These are phyloP conservation scores for Scaptomyza parva DNA, from an alignment of 2,888 invertebrate genomes.

Conservation along the genomic window DNA sequence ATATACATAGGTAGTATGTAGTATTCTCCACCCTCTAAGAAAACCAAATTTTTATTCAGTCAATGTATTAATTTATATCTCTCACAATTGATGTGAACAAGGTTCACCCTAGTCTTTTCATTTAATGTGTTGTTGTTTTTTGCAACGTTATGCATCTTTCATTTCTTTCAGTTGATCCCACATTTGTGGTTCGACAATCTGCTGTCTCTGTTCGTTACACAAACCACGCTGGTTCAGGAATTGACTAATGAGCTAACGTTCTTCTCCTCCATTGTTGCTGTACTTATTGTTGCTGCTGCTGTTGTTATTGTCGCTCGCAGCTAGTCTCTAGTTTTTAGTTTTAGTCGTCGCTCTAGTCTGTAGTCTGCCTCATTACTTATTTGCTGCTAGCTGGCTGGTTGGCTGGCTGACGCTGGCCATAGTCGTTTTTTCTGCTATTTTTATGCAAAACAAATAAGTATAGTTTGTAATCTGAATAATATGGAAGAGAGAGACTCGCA, in stretches of 20 bases:
- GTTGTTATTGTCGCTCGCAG: constrained; percentile 17
- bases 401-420: no score
- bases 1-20: no score
- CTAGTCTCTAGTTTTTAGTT: constrained; percentile 6
- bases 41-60: not conserved
- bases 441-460: constrained; percentile 74
- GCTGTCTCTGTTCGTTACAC: constrained; percentile 74
- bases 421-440: constrained; percentile 62
- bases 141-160: constrained; percentile 55
- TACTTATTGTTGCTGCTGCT: constrained; percentile 4
- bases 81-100: constrained; percentile 11
- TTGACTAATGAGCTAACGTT: constrained; percentile 69
- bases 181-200: constrained; percentile 72
- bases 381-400: constrained; percentile 17
- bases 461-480: constrained; percentile 76
- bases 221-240: constrained; percentile 69
- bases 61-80: constrained; percentile 2
- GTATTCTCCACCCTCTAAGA: no score
- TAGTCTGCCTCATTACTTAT: constrained; percentile 27
- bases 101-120: constrained; percentile 43
- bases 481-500: constrained; percentile 45
- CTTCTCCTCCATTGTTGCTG: constrained; percentile 34
- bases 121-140: constrained; percentile 7
- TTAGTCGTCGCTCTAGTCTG: constrained; percentile 3
- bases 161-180: constrained; percentile 72